phyloP scores from a whole-genome alignment of 2,797 vertebrate genomes.

The Tenualosa thibaudeaui region DNA sequence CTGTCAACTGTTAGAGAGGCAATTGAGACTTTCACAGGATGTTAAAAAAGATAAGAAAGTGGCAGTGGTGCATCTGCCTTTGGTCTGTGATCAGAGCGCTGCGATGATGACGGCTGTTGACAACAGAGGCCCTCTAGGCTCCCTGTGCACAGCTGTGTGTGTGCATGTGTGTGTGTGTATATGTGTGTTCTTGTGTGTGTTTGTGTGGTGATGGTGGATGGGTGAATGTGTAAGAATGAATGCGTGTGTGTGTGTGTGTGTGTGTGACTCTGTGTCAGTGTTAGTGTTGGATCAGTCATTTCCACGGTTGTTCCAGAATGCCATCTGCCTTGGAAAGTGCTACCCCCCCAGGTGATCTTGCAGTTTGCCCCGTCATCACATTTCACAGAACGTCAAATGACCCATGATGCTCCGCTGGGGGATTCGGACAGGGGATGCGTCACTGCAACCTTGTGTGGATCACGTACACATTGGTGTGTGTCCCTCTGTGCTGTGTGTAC shows the following conservation, averaged over 20 bases:
- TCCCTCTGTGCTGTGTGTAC: neutral
- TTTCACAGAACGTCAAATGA: neutral
- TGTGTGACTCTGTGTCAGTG: neutral
- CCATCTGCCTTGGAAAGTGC: constrained; percentile 14
- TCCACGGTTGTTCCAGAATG: neutral
- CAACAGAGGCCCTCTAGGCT: neutral
- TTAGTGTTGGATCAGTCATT: neutral
- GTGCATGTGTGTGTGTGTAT: neutral
- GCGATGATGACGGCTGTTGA: neutral
- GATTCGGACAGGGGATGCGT: neutral
- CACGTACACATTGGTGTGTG: neutral
- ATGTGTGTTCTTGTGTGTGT: neutral
- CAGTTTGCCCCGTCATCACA: constrained; percentile 15
- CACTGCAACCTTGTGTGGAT: neutral
- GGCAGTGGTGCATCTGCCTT: constrained; percentile 5
- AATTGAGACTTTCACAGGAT: constrained; percentile 36
- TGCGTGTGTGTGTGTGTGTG: neutral
- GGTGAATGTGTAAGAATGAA: neutral
- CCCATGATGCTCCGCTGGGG: constrained; percentile 6
- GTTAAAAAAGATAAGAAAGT: constrained; percentile 37
- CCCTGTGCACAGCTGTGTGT: neutral
- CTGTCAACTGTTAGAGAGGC: constrained; percentile 33
- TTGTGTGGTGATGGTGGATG: neutral
- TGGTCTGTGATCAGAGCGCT: constrained; percentile 15
- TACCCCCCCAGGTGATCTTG: neutral